These are phyloP conservation scores for Boloria selene DNA, from an alignment of 2,888 invertebrate species.

Conservation along the genomic window DNA sequence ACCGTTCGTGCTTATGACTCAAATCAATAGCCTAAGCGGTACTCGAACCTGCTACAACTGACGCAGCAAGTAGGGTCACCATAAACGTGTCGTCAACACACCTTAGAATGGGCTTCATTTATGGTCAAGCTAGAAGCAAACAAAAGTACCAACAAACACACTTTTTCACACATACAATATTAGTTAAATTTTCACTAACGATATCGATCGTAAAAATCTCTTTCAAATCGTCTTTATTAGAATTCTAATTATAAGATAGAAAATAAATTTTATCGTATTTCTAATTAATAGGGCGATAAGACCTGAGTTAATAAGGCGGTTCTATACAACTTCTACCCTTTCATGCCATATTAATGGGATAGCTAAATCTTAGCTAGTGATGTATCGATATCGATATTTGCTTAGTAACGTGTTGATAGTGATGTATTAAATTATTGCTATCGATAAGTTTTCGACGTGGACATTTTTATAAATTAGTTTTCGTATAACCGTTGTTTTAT, in stretches of 20 bases:
- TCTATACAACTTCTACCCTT: slow-evolving; percentile 11
- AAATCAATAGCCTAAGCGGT: too few species aligned
- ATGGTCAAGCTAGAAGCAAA: not conserved
- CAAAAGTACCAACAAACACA: not conserved
- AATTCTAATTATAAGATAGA: slow-evolving; percentile 7
- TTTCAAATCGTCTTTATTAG: too few species aligned
- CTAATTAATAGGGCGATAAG: slow-evolving; percentile 15
- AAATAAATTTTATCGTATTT: slow-evolving; percentile 2
- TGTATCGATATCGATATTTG: slow-evolving; percentile 34
- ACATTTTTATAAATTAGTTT: too few species aligned
- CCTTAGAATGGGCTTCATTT: not conserved
- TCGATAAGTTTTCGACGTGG: not conserved
- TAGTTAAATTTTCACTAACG: too few species aligned
- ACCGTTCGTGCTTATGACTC: too few species aligned
- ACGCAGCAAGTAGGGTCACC: too few species aligned
- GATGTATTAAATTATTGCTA: slow-evolving; percentile 5
- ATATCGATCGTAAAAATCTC: too few species aligned
- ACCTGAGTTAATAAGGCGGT: not conserved
- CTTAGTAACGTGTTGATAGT: slow-evolving; percentile 14
- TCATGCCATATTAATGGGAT: slow-evolving; percentile 19
- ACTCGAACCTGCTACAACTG: too few species aligned
- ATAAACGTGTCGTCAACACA: too few species aligned
- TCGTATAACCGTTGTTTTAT: too few species aligned
- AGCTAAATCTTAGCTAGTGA: slow-evolving; percentile 29
- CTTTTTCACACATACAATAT: not conserved